These are phyloP conservation scores for Gastrophysa polygoni DNA, from an alignment of 2,888 invertebrate genomes.

Conservation along the genomic window DNA sequence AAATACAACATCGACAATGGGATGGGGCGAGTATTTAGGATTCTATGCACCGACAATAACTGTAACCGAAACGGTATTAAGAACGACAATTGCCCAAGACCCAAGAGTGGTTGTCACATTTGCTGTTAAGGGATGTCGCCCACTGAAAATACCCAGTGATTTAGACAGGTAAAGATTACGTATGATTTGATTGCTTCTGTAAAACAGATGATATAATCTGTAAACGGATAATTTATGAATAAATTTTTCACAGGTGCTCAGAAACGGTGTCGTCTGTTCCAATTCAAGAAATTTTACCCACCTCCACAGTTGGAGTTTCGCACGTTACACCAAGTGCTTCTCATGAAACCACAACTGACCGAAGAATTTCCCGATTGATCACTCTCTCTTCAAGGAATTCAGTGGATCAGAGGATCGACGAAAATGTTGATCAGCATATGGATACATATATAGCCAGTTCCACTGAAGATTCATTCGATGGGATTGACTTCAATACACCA, in stretches of 20 bases:
- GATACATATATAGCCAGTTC: background rate
- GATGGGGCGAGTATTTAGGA: slow-evolving; percentile 55
- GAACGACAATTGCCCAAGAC: slow-evolving; percentile 50
- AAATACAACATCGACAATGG: slow-evolving; percentile 38
- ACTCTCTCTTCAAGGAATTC: background rate
- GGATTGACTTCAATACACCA: background rate
- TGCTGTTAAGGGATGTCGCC: slow-evolving; percentile 56
- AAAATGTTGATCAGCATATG: background rate
- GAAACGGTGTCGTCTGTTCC: slow-evolving; percentile 21
- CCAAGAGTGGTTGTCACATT: slow-evolving; percentile 54
- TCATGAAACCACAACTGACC: background rate
- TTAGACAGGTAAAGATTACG: slow-evolving; percentile 40
- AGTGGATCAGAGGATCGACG: background rate
- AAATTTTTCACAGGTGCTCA: slow-evolving; percentile 23
- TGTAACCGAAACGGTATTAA: slow-evolving; percentile 45
- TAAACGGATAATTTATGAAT: too few species aligned
- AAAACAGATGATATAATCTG: too few species aligned
- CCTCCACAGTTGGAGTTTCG: slow-evolving; percentile 26
- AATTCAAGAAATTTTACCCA: slow-evolving; percentile 37
- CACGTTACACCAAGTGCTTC: background rate
- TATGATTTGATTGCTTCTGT: background rate
- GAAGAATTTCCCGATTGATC: background rate
- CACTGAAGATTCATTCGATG: background rate
- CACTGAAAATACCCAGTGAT: slow-evolving; percentile 51
- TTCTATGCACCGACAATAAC: slow-evolving; percentile 53